Conservation (phyloP, 2,888 invertebrate species). For the Rhodophaea formosa region DNA sequence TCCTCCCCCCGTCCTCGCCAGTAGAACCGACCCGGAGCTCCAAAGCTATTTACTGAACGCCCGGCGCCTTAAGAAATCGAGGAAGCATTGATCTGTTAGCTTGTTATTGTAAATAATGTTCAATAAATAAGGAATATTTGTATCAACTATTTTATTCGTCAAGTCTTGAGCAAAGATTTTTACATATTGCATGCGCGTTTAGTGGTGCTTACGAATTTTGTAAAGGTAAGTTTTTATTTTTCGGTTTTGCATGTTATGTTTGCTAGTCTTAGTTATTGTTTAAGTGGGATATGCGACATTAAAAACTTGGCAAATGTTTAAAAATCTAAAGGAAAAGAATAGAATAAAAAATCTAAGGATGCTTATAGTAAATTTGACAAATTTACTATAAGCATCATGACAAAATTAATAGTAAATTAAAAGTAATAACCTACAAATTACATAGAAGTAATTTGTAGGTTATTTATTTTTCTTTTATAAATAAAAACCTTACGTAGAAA, state of each 20-base stretch:
- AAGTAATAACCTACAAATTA: too few relatives aligned
- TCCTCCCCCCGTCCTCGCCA: conserved; percentile 30
- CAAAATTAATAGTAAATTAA: too few relatives aligned
- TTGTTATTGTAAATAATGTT: conserved; percentile 43
- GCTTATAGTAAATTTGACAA: too few relatives aligned
- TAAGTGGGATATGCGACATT: neutral
- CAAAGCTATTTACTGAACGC: conserved; percentile 52
- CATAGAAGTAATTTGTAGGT: too few relatives aligned
- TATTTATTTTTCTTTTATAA: too few relatives aligned
- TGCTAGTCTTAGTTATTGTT: neutral
- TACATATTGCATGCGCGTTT: conserved; percentile 50
- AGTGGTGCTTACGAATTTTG: conserved; percentile 51
- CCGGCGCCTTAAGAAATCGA: conserved; percentile 40
- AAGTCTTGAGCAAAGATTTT: conserved; percentile 68
- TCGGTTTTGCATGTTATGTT: neutral
- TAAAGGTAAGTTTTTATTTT: conserved; percentile 28
- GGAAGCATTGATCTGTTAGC: conserved; percentile 32
- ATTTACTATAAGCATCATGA: too few relatives aligned
- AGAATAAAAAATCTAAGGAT: too few relatives aligned
- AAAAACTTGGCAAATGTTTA: neutral
- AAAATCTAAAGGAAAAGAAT: too few relatives aligned
- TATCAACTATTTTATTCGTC: conserved; percentile 35
- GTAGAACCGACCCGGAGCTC: conserved; percentile 31
- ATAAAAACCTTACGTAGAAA: too few relatives aligned
- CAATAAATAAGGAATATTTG: conserved; percentile 43